Conservation (phyloP, 1,140 invertebrate genomes). For the Pristionchus pacificus region DNA sequence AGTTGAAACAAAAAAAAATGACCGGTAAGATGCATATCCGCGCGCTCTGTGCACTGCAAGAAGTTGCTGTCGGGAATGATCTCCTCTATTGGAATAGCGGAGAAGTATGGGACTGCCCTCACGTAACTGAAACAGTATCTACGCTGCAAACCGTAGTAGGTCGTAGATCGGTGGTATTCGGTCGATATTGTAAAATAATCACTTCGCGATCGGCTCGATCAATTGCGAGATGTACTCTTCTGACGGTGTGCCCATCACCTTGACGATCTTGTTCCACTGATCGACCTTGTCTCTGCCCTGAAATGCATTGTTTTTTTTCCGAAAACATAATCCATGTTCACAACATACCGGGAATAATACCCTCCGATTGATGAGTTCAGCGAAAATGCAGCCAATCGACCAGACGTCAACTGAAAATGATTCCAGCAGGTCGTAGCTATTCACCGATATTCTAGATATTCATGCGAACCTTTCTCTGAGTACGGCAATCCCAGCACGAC, state of each 20-base stretch:
- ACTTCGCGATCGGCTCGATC: background rate
- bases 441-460: constrained; percentile 39
- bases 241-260: background rate
- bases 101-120: background rate
- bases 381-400: constrained; percentile 61
- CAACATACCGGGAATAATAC: constrained; percentile 57
- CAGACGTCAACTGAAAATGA: constrained; percentile 57
- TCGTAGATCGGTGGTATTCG: too few relatives aligned
- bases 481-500: constrained; percentile 98
- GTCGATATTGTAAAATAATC: too few relatives aligned
- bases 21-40: background rate
- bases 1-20: too few relatives aligned
- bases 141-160: too few relatives aligned
- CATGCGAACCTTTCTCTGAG: constrained; percentile 79
- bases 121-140: background rate
- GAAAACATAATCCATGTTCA: background rate
- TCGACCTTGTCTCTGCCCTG: background rate
- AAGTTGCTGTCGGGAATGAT: background rate
- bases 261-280: background rate
- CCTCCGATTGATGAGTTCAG: constrained; percentile 59
- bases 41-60: background rate
- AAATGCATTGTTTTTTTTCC: too few relatives aligned
- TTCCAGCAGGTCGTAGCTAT: constrained; percentile 17
- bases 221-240: background rate
- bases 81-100: background rate